A percentile compares a stretch with the other conserved stretches of the same genome.
Conservation (phyloP, 2,888 invertebrate genomes). For the Flexamia atlantica region DNA sequence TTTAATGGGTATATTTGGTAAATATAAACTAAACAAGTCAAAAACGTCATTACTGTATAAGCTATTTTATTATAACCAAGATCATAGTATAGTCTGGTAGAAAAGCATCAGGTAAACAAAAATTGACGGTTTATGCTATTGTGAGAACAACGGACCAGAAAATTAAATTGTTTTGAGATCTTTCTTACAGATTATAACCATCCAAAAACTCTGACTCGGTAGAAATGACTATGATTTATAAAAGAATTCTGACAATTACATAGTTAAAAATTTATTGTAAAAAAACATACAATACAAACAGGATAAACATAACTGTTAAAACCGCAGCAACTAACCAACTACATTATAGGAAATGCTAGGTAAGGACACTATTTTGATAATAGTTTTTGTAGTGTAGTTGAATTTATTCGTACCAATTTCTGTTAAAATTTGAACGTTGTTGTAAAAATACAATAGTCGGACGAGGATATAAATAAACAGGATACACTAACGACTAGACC, state of each 20-base stretch:
- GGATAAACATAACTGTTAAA: slow-evolving; percentile 55
- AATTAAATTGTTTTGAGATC: not conserved
- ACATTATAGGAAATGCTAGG: slow-evolving; percentile 46
- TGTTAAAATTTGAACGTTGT: not conserved
- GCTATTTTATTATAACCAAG: slow-evolving; percentile 39
- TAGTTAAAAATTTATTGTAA: slow-evolving; percentile 57
- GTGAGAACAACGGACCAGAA: not conserved
- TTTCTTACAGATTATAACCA: not conserved
- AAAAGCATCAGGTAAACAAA: slow-evolving; percentile 17
- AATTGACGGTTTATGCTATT: not conserved
- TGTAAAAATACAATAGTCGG: not conserved
- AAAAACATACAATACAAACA: slow-evolving; percentile 58
- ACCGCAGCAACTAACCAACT: slow-evolving; percentile 45
- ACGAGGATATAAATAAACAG: slow-evolving; percentile 1
- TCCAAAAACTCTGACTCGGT: slow-evolving; percentile 5
- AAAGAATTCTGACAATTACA: slow-evolving; percentile 49
- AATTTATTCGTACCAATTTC: slow-evolving; percentile 21
- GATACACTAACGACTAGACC: slow-evolving; percentile 53
- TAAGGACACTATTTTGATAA: slow-evolving; percentile 47
- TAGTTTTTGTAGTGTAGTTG: not conserved
- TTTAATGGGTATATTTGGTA: slow-evolving; percentile 13
- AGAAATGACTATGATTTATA: slow-evolving; percentile 39
- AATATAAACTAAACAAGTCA: slow-evolving; percentile 37
- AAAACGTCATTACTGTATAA: slow-evolving; percentile 32
- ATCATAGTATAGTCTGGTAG: slow-evolving; percentile 3